Evolutionary conservation across 2,888 invertebrate genomes (phyloP).

Genomic region (Nebria salina): DNA sequence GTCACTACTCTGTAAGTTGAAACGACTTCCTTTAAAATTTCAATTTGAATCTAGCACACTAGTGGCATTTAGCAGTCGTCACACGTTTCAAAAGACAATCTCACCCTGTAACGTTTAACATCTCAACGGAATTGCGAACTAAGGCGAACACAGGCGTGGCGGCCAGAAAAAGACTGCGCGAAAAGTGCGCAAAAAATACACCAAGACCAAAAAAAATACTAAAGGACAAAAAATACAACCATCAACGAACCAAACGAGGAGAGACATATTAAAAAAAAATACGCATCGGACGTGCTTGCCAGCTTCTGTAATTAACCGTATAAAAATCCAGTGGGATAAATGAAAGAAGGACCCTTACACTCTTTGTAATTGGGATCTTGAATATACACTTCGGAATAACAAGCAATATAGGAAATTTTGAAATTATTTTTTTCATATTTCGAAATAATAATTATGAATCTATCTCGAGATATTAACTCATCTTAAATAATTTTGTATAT

Average conservation of each 20-base stretch:
- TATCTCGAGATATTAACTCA: too few relatives aligned
- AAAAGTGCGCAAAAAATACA: background rate
- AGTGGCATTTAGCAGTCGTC: conserved; percentile 12
- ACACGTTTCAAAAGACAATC: conserved; percentile 34
- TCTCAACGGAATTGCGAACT: conserved; percentile 36
- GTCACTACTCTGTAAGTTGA: background rate
- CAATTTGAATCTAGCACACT: background rate
- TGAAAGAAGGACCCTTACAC: conserved; percentile 26
- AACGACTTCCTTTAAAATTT: background rate
- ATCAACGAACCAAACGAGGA: conserved; percentile 25
- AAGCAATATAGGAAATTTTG: background rate
- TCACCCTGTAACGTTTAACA: conserved; percentile 37
- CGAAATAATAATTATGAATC: too few relatives aligned
- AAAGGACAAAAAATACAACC: conserved; percentile 16
- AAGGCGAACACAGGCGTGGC: background rate
- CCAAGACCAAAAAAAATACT: background rate
- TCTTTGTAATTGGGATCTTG: conserved; percentile 32
- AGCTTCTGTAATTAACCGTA: conserved; percentile 39
- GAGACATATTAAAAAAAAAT: background rate
- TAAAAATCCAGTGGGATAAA: conserved; percentile 42
- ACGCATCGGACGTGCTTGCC: conserved; percentile 50
- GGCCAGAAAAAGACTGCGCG: conserved; percentile 4
- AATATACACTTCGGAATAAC: background rate
- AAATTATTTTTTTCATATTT: background rate
- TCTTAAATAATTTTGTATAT: too few relatives aligned